phyloP scores from a whole-genome alignment of 2,797 vertebrate species.

The Eulemur albifrons region DNA sequence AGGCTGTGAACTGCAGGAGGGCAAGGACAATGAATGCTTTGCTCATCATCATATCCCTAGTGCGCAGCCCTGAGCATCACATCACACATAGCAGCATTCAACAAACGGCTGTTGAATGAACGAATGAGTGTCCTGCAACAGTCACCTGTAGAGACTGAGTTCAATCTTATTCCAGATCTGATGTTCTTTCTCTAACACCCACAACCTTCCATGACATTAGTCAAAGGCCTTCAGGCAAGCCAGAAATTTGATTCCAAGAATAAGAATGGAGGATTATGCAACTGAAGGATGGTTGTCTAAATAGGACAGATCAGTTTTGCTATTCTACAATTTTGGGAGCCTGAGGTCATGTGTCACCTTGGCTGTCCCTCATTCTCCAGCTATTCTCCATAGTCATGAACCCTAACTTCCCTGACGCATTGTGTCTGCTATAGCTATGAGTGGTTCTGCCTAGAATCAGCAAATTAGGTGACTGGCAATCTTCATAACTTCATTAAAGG shows the following conservation, averaged over 20 bases:
- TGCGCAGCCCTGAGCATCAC: too few relatives aligned
- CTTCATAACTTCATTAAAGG: not conserved
- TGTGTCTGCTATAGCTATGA: too few relatives aligned
- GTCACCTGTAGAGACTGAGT: not conserved
- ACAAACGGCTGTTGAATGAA: not conserved
- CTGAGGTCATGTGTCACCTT: not conserved
- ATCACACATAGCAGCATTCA: not conserved
- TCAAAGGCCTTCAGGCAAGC: not conserved
- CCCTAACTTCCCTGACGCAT: not conserved
- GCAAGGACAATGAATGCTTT: not conserved
- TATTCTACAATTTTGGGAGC: not conserved
- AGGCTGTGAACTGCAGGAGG: not conserved
- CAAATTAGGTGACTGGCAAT: not conserved
- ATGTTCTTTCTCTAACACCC: not conserved
- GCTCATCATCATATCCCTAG: not conserved
- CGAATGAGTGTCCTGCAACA: not conserved
- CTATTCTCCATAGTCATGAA: not conserved
- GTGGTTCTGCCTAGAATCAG: not conserved
- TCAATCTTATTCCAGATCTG: not conserved
- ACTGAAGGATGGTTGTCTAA: not conserved
- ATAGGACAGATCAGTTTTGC: not conserved
- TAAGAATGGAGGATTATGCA: not conserved
- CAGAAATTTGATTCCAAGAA: not conserved
- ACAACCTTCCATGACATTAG: not conserved
- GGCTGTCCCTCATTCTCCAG: not conserved